Evolutionary conservation across 2,797 vertebrate species (phyloP), one percentile per base, ranked within the genome.

Genomic region (Gobionotothen gibberifrons): DNA sequence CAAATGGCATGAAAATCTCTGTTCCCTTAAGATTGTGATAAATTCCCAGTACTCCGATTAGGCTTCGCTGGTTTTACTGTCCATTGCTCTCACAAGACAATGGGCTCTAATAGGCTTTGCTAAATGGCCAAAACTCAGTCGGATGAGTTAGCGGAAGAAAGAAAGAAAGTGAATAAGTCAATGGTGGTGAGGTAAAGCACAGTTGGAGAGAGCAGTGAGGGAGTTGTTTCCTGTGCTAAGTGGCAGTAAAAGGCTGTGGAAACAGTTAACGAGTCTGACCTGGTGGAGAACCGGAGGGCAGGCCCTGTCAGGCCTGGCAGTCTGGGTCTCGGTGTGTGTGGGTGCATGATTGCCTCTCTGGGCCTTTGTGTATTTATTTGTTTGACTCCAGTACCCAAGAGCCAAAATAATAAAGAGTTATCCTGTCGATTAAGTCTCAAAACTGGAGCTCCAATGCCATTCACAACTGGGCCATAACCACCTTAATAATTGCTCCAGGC

Each of bases 21-120:
- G 52, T 69, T 69, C 69, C 70, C 73, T 64, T 21, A 60, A 79
- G 81, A 80, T 53, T 21, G 44, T 70, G 57, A 84, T 77, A 66
- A 80, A 89, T 85, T 85, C 89, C 85, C 87, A 42, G 43, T 44
- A 29, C 82, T 71, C 85, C 61, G 68, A 89, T 89, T 87, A 85
- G 69, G 63, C 76, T 4, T 12, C 3, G 52, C 69, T 70, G 66
- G 46, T 84, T 74, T 68, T 84, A 78, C 82, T 69, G 86, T 75
- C 48, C 81, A 43, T 71, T 79, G 77, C 77, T 84, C 81, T 84
- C 47, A 3, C 63, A 78, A 84, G 81, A 87, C 77, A 87, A 79
- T 72, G 29, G 74, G 42, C 61, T 48, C 72, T 89, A 85, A 89
- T 86, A 63, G 80, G 84, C 78, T 84, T 84, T 78, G 69, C 82